Evolutionary conservation across 2,888 invertebrate species (phyloP).

Genomic region (Spilosoma lubricipeda): DNA sequence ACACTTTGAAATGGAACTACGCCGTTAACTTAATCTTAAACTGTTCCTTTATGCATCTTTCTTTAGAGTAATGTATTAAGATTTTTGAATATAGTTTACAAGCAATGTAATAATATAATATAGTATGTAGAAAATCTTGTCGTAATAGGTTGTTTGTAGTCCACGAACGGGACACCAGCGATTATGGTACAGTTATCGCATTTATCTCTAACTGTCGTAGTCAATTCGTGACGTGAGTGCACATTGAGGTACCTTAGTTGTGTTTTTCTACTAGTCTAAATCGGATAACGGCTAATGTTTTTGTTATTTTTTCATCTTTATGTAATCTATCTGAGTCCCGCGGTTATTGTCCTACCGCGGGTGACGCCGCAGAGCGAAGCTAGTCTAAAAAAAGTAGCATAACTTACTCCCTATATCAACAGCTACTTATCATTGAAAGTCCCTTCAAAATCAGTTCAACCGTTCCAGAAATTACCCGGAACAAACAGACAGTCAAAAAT

Average conservation of each 20-base stretch:
- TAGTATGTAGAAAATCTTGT: not conserved
- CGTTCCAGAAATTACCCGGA: too few relatives aligned
- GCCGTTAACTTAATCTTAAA: too few relatives aligned
- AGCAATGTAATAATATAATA: not conserved
- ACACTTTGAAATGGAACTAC: too few relatives aligned
- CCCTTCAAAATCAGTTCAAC: too few relatives aligned
- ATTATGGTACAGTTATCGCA: conserved; percentile 78
- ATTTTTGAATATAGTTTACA: not conserved
- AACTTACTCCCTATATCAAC: too few relatives aligned
- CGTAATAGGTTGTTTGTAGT: conserved; percentile 43
- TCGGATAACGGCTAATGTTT: not conserved
- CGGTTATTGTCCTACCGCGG: too few relatives aligned
- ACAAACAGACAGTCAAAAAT: too few relatives aligned
- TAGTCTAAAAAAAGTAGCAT: too few relatives aligned
- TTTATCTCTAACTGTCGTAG: conserved; percentile 79
- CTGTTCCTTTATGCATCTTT: too few relatives aligned
- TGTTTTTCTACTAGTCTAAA: not conserved
- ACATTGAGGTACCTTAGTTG: conserved; percentile 10
- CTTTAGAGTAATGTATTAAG: not conserved
- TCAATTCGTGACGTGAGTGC: conserved; percentile 57
- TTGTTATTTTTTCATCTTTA: not conserved
- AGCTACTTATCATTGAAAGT: too few relatives aligned
- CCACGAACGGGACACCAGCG: conserved; percentile 72
- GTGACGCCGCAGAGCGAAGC: too few relatives aligned
- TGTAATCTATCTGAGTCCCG: too few relatives aligned